These are phyloP conservation scores for Ethmia dodecea DNA, from an alignment of 2,888 invertebrate genomes.

Conservation along the genomic window DNA sequence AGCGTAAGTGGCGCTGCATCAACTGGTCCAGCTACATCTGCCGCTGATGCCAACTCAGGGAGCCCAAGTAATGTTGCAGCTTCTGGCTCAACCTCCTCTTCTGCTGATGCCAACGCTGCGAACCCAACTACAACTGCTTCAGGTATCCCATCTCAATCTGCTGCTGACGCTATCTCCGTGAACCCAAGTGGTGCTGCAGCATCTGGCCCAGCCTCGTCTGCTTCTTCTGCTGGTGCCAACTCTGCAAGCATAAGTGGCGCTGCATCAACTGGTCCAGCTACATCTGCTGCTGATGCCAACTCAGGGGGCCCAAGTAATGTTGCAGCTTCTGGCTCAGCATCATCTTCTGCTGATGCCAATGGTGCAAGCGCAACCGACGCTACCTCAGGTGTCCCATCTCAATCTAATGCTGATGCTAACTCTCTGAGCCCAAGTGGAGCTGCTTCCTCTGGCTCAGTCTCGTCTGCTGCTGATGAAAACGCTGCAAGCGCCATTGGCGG, in stretches of 20 bases:
- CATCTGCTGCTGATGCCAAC: neutral
- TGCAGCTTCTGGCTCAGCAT: too few species aligned
- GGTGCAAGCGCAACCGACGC: too few species aligned
- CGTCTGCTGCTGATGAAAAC: neutral
- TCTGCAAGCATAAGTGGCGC: neutral
- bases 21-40: neutral
- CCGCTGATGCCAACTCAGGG: too few species aligned
- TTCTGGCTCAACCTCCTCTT: too few species aligned
- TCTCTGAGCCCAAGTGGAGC: too few species aligned
- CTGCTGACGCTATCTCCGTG: constrained; percentile 1
- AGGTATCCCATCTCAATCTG: neutral
- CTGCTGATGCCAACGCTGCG: neutral
- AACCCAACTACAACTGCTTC: neutral
- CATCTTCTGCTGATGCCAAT: too few species aligned
- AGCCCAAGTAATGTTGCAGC: too few species aligned
- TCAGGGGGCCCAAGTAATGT: neutral
- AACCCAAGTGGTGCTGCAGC: constrained; percentile 3
- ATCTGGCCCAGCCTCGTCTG: neutral
- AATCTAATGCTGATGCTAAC: neutral
- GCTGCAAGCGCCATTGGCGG: neutral
- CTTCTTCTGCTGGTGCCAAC: neutral
- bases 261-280: constrained; percentile 2
- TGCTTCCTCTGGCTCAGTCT: too few species aligned
- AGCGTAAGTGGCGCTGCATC: neutral
- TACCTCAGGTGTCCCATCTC: neutral